phyloP scores from a whole-genome alignment of 2,113 vertebrate genomes.

The Salvelinus fontinalis region DNA sequence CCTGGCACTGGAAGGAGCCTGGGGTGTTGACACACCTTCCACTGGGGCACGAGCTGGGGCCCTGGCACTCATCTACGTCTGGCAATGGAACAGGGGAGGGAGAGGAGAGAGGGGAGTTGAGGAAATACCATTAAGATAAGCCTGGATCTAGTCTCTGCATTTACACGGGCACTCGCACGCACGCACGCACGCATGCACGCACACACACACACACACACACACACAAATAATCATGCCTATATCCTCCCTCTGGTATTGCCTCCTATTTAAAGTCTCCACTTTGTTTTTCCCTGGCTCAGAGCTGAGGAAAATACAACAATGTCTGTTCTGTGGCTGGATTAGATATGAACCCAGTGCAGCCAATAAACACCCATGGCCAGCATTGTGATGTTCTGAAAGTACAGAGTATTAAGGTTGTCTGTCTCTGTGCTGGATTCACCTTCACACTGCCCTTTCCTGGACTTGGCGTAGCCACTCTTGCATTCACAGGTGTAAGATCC shows the following conservation, averaged over 20 bases:
- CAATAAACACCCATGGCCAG: constrained; percentile 41
- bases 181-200: constrained; percentile 25
- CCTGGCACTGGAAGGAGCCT: constrained; percentile 84
- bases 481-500: constrained; percentile 90
- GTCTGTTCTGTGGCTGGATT: constrained; percentile 47
- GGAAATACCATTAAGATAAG: constrained; percentile 28
- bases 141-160: constrained; percentile 8
- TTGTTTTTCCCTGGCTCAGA: constrained; percentile 51
- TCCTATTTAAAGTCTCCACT: constrained; percentile 20
- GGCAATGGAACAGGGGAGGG: constrained; percentile 14
- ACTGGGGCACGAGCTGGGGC: constrained; percentile 75
- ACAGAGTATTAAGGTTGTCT: not conserved
- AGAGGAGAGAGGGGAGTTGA: constrained; percentile 9
- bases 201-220: constrained; percentile 18
- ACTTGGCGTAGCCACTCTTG: constrained; percentile 79
- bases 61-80: constrained; percentile 79
- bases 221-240: constrained; percentile 12
- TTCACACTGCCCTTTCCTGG: constrained; percentile 82
- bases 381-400: constrained; percentile 12
- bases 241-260: constrained; percentile 16
- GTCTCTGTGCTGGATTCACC: constrained; percentile 67
- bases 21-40: constrained; percentile 81
- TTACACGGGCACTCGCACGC: not conserved
- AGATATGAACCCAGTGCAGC: constrained; percentile 44
- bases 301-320: constrained; percentile 50